Evolutionary conservation across 2,888 invertebrate genomes (phyloP).

Genomic region (Branchellion lobata): DNA sequence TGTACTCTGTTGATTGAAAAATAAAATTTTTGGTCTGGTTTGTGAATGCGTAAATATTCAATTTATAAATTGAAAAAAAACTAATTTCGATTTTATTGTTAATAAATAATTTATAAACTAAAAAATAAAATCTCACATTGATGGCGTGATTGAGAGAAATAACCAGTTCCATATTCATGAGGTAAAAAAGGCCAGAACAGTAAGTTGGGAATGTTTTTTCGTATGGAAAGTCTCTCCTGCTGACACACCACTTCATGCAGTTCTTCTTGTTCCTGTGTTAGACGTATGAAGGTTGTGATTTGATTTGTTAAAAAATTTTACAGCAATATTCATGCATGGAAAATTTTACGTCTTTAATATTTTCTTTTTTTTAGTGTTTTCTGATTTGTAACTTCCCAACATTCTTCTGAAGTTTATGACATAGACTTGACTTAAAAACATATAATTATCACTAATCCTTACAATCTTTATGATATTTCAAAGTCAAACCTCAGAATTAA

Average conservation of each 20-base stretch:
- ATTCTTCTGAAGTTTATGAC: too few species aligned
- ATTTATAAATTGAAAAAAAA: neutral
- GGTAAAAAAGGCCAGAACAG: conserved; percentile 56
- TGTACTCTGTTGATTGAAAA: conserved; percentile 42
- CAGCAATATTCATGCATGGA: too few species aligned
- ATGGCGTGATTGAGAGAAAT: conserved; percentile 52
- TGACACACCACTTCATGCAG: conserved; percentile 53
- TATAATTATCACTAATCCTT: too few species aligned
- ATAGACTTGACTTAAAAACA: too few species aligned
- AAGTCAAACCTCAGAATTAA: conserved; percentile 11
- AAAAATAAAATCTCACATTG: neutral
- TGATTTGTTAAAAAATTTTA: too few species aligned
- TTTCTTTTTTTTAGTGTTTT: too few species aligned
- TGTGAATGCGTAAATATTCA: neutral
- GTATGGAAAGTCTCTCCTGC: conserved; percentile 49
- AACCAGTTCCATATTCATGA: conserved; percentile 55
- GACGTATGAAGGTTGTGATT: too few species aligned
- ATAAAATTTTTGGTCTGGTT: neutral
- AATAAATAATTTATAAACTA: neutral
- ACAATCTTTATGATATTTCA: too few species aligned
- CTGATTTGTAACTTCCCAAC: too few species aligned
- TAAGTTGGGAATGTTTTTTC: conserved; percentile 53
- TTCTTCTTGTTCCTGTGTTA: conserved; percentile 46
- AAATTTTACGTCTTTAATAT: too few species aligned
- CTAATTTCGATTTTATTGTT: neutral